Evolutionary conservation across 2,888 invertebrate species (phyloP).

Genomic region (Caenorhabditis zanzibari): DNA sequence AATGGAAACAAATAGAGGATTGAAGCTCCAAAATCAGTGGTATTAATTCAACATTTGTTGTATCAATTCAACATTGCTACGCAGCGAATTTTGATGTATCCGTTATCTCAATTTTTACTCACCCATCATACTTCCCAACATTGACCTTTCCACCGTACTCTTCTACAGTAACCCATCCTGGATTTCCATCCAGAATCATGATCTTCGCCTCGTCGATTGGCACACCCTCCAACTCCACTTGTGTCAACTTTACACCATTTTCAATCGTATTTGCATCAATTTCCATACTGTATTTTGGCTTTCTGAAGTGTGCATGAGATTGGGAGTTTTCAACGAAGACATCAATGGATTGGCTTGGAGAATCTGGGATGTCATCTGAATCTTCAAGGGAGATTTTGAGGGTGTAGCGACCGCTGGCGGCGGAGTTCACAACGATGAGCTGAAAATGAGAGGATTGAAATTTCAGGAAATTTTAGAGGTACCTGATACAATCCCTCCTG

Average conservation of each 20-base stretch:
- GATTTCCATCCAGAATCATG: slow-evolving; percentile 76
- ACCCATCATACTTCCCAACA: slow-evolving; percentile 70
- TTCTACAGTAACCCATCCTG: slow-evolving; percentile 80
- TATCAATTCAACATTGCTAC: too few relatives aligned
- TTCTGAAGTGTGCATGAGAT: slow-evolving; percentile 71
- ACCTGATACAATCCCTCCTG: slow-evolving; percentile 63
- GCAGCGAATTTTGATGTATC: too few relatives aligned
- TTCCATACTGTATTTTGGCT: slow-evolving; percentile 64
- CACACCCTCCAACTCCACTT: slow-evolving; percentile 76
- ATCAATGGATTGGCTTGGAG: slow-evolving; percentile 42
- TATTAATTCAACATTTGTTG: too few relatives aligned
- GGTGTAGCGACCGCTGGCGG: slow-evolving; percentile 64
- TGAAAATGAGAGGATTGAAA: too few relatives aligned
- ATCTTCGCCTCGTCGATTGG: slow-evolving; percentile 76
- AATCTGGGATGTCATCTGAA: slow-evolving; percentile 13
- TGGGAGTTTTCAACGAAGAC: slow-evolving; percentile 70
- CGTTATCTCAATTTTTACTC: too few relatives aligned
- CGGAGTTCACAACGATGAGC: slow-evolving; percentile 60
- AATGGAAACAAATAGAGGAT: too few relatives aligned
- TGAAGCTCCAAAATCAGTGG: too few relatives aligned
- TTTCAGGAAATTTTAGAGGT: too few relatives aligned
- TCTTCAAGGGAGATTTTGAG: slow-evolving; percentile 51
- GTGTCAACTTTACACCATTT: slow-evolving; percentile 65
- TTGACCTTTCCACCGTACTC: slow-evolving; percentile 79
- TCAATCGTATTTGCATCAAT: slow-evolving; percentile 57